Evolutionary conservation across 2,888 invertebrate species (phyloP).

Genomic region (Drosophila algonquin): DNA sequence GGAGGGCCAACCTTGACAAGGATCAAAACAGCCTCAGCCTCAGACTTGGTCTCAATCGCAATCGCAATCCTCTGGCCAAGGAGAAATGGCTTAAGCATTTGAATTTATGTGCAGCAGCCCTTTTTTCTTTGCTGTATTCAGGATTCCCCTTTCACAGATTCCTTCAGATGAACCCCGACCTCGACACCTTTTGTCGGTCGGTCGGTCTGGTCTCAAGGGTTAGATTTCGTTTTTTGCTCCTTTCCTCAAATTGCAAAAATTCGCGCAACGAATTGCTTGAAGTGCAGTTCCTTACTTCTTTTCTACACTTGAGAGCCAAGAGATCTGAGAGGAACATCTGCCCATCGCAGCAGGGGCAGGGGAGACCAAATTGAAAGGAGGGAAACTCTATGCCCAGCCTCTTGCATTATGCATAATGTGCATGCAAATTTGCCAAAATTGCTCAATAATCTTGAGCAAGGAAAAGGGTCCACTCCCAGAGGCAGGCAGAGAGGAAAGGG

Average conservation of each 20-base stretch:
- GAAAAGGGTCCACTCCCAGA: neutral
- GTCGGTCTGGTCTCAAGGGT: conserved; percentile 60
- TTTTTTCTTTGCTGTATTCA: conserved; percentile 51
- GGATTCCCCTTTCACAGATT: conserved; percentile 1
- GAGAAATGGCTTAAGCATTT: conserved; percentile 49
- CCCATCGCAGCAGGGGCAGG: conserved; percentile 6
- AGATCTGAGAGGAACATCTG: conserved; percentile 52
- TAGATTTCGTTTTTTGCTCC: conserved; percentile 42
- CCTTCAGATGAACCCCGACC: conserved; percentile 49
- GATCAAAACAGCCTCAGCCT: conserved; percentile 36
- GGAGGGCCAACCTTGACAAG: conserved; percentile 33
- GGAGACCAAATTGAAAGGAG: conserved; percentile 23
- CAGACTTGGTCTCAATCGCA: conserved; percentile 3
- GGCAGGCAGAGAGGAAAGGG: neutral
- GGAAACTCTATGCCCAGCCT: conserved; percentile 35
- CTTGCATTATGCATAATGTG: conserved; percentile 70
- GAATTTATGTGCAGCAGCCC: conserved; percentile 68
- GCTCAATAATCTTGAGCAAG: conserved; percentile 56
- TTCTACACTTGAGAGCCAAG: conserved; percentile 33
- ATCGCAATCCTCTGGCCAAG: conserved; percentile 40
- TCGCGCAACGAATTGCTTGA: conserved; percentile 69
- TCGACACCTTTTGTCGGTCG: conserved; percentile 36
- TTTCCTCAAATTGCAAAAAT: conserved; percentile 66
- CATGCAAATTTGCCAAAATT: conserved; percentile 77
- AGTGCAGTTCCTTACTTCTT: conserved; percentile 51